These are phyloP conservation scores for Zaprionus davidi DNA, from an alignment of 1,140 invertebrate species.

Conservation along the genomic window DNA sequence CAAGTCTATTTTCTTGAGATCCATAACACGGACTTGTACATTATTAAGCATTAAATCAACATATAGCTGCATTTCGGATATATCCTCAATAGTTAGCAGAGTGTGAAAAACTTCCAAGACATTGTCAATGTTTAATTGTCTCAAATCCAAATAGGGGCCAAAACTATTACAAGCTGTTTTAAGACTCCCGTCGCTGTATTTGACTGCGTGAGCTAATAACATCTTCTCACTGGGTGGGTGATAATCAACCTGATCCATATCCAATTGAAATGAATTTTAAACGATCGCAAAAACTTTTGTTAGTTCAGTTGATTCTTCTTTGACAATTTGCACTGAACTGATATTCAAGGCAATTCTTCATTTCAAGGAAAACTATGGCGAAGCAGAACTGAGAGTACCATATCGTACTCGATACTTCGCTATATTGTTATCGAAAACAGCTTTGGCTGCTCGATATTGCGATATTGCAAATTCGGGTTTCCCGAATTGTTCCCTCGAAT, in stretches of 20 bases:
- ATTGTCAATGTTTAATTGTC: constrained; percentile 9
- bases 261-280: not conserved
- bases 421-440: not conserved
- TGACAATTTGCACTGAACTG: not conserved
- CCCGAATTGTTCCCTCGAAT: no score
- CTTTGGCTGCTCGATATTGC: not conserved
- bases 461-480: not conserved
- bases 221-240: not conserved
- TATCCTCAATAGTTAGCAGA: constrained; percentile 10
- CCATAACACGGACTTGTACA: not conserved
- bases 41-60: not conserved
- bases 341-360: not conserved
- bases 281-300: not conserved
- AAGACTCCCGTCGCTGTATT: constrained; percentile 7
- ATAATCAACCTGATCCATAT: not conserved
- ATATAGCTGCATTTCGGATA: not conserved
- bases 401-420: not conserved
- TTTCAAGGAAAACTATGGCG: not conserved
- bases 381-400: no score
- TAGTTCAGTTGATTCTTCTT: not conserved
- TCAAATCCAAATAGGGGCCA: not conserved
- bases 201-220: not conserved
- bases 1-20: not conserved
- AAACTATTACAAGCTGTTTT: not conserved
- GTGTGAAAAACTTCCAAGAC: not conserved